Conservation (phyloP, 2,888 invertebrate genomes). For the Thalpophila matura region DNA sequence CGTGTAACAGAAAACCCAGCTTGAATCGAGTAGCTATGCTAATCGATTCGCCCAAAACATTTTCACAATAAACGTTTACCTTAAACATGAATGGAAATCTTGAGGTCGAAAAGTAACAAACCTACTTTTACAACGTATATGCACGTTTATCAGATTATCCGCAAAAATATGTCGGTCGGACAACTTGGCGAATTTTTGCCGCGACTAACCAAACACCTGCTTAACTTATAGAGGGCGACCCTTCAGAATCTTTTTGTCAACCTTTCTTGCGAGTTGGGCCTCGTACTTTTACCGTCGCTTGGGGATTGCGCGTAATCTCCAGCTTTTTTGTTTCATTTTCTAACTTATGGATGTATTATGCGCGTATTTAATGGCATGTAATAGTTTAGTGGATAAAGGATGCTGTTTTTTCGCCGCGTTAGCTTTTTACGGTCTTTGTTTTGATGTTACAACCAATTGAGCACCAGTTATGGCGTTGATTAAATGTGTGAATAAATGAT, state of each 20-base stretch:
- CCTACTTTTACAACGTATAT: slow-evolving; percentile 27
- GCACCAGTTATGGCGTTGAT: slow-evolving; percentile 12
- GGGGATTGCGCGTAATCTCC: slow-evolving; percentile 55
- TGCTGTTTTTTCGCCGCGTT: slow-evolving; percentile 43
- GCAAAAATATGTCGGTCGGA: slow-evolving; percentile 52
- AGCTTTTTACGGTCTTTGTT: slow-evolving; percentile 38
- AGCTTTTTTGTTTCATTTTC: slow-evolving; percentile 57
- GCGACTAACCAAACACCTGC: slow-evolving; percentile 61
- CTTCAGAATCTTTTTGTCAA: slow-evolving; percentile 46
- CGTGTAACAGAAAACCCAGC: slow-evolving; percentile 16
- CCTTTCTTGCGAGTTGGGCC: slow-evolving; percentile 29
- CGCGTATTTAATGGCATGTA: slow-evolving; percentile 49
- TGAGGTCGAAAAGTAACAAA: slow-evolving; percentile 38
- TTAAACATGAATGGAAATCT: slow-evolving; percentile 18
- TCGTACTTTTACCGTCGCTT: slow-evolving; percentile 36
- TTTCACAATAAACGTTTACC: slow-evolving; percentile 14
- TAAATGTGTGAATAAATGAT: slow-evolving; percentile 6
- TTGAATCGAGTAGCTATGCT: background rate
- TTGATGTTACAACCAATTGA: slow-evolving; percentile 43
- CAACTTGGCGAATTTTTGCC: slow-evolving; percentile 50
- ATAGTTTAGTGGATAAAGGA: slow-evolving; percentile 47
- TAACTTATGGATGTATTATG: slow-evolving; percentile 45
- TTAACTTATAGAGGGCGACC: slow-evolving; percentile 58
- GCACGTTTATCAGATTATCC: slow-evolving; percentile 60
- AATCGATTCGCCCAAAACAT: slow-evolving; percentile 26